A percentile compares a stretch with the other conserved stretches of the same genome.
Evolutionary conservation across 2,797 vertebrate species (phyloP).

Genomic region (Karalla daura): DNA sequence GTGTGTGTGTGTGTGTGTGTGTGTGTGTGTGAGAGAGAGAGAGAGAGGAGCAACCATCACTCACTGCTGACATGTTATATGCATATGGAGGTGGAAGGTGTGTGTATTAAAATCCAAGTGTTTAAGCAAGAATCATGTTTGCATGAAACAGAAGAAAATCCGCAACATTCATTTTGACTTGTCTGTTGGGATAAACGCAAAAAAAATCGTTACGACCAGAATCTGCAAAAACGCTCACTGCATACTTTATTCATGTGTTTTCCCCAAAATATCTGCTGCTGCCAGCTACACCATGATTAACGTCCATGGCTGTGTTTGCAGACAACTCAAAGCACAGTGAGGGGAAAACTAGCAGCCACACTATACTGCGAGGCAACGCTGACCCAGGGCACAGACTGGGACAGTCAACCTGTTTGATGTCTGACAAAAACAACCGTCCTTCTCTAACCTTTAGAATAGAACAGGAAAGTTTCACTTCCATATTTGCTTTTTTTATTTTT

Average conservation of each 20-base stretch:
- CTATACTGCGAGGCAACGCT: background rate
- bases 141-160: background rate
- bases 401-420: background rate
- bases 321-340: background rate
- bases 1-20: slow-evolving; percentile 3
- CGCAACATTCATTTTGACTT: background rate
- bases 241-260: background rate
- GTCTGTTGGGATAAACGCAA: too few species aligned
- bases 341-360: background rate
- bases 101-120: background rate
- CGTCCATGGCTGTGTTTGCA: background rate
- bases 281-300: background rate
- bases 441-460: background rate
- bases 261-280: background rate
- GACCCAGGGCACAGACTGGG: background rate
- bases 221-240: background rate
- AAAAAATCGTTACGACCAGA: background rate
- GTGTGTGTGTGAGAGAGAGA: slow-evolving; percentile 8
- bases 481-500: background rate
- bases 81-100: slow-evolving; percentile 7
- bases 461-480: background rate
- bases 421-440: background rate
- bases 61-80: background rate
- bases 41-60: slow-evolving; percentile 23
- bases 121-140: background rate